Conservation (phyloP, 2,888 invertebrate genomes). For the Melinaea menophilus region DNA sequence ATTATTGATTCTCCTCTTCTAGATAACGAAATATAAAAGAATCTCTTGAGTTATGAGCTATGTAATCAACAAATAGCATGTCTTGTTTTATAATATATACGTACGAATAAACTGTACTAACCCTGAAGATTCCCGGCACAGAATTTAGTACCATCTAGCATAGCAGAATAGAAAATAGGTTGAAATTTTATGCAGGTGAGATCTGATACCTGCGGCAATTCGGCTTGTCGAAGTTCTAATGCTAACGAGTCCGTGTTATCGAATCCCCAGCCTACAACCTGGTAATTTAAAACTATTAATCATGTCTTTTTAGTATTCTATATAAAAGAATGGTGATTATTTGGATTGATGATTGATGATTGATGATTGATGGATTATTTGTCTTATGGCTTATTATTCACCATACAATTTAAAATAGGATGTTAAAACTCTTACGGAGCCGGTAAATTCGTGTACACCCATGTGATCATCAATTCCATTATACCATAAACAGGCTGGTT, state of each 20-base stretch:
- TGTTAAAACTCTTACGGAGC: slow-evolving; percentile 35
- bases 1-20: too few species aligned
- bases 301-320: too few species aligned
- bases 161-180: slow-evolving; percentile 42
- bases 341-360: too few species aligned
- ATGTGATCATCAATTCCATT: slow-evolving; percentile 35
- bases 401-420: too few species aligned
- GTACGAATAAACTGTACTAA: slow-evolving; percentile 13
- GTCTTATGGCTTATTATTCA: too few species aligned
- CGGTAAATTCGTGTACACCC: slow-evolving; percentile 30
- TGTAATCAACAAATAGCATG: too few species aligned
- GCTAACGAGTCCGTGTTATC: slow-evolving; percentile 42
- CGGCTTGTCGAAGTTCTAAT: slow-evolving; percentile 39
- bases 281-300: background rate
- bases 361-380: too few species aligned
- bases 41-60: too few species aligned
- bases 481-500: slow-evolving; percentile 52
- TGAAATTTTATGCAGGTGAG: slow-evolving; percentile 46
- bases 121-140: slow-evolving; percentile 50
- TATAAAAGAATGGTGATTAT: too few species aligned
- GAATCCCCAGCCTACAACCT: slow-evolving; percentile 60
- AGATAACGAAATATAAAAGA: too few species aligned
- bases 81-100: too few species aligned
- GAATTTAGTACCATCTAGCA: slow-evolving; percentile 43
- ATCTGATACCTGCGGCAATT: slow-evolving; percentile 46